Conservation (phyloP, 2,797 vertebrate genomes). For the Betta splendens region DNA sequence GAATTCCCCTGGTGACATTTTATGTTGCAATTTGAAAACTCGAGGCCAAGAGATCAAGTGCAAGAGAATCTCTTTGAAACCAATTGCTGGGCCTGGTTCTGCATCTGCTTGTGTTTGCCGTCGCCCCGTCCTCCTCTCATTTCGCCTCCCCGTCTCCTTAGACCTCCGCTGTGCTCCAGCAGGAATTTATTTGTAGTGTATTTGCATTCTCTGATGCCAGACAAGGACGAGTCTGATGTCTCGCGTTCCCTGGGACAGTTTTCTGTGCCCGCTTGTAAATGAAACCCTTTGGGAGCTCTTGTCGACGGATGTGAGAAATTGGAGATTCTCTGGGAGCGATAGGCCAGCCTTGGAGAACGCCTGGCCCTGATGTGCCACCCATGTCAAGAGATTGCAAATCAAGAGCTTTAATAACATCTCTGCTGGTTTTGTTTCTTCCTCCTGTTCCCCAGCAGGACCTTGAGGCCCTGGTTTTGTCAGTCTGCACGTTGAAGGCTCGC, state of each 20-base stretch:
- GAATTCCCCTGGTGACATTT: constrained; percentile 87
- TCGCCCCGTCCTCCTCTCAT: constrained; percentile 66
- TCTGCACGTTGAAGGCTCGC: constrained; percentile 44
- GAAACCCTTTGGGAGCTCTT: constrained; percentile 73
- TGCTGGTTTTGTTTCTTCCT: constrained; percentile 64
- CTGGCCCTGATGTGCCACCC: constrained; percentile 66
- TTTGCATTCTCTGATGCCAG: constrained; percentile 79
- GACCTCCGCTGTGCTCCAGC: constrained; percentile 68
- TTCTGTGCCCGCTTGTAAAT: constrained; percentile 77
- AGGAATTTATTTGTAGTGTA: constrained; percentile 78
- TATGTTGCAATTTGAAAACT: constrained; percentile 85
- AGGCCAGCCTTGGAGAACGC: constrained; percentile 52
- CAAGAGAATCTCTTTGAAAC: constrained; percentile 78
- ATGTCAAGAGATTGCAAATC: constrained; percentile 80
- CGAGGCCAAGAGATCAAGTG: constrained; percentile 86
- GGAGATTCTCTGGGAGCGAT: constrained; percentile 69
- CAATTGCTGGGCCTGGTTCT: constrained; percentile 75
- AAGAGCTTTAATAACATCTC: constrained; percentile 79
- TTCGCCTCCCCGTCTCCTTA: constrained; percentile 69
- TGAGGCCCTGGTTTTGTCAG: constrained; percentile 59
- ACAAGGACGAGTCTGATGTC: constrained; percentile 78
- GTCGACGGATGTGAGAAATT: constrained; percentile 77
- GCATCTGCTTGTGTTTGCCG: constrained; percentile 67
- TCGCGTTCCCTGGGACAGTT: constrained; percentile 73
- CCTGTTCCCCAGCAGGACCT: constrained; percentile 53